Evolutionary conservation across 2,113 vertebrate genomes (phyloP).

Genomic region (Pandion haliaetus): DNA sequence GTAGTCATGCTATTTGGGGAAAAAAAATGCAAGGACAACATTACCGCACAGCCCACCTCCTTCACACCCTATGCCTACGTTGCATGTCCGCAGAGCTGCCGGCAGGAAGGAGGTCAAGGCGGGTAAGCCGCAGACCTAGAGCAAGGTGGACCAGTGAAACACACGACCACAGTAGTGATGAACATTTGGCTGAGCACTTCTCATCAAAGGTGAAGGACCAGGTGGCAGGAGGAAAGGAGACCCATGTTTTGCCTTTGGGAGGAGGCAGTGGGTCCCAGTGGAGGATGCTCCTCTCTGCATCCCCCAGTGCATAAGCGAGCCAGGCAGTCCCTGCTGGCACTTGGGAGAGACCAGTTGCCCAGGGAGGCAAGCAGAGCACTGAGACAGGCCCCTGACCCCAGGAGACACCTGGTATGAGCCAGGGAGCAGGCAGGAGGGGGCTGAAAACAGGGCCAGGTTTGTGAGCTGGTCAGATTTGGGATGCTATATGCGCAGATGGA

Average conservation of each 20-base stretch:
- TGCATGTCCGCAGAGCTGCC: fast-evolving
- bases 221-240: background rate
- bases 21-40: background rate
- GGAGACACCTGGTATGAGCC: background rate
- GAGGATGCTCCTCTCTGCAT: background rate
- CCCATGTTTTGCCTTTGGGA: background rate
- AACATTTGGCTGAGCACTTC: background rate
- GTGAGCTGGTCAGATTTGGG: background rate
- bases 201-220: background rate
- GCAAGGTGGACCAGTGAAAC: background rate
- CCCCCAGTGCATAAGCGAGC: background rate
- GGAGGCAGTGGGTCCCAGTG: background rate
- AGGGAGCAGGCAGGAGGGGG: background rate
- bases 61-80: background rate
- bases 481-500: fast-evolving
- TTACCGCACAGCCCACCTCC: fast-evolving
- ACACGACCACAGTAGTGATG: background rate
- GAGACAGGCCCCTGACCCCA: too few relatives aligned
- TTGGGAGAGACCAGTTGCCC: background rate
- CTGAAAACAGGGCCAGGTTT: background rate
- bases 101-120: background rate
- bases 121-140: background rate
- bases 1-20: background rate
- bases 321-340: background rate
- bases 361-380: background rate